Evolutionary conservation across 2,113 vertebrate genomes (phyloP).

Genomic region (Misgurnus anguillicaudatus): DNA sequence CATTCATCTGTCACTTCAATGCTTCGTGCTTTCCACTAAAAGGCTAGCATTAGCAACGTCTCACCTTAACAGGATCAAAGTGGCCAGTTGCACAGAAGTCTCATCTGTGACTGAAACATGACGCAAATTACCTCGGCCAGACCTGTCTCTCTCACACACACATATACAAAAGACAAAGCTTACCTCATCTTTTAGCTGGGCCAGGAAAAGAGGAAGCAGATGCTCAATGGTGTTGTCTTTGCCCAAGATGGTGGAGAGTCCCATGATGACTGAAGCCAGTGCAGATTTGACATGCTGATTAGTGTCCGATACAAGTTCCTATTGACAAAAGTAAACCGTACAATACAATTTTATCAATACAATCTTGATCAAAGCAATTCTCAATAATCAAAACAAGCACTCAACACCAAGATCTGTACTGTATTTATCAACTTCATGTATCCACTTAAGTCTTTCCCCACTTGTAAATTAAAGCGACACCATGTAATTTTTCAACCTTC

Average conservation of each 20-base stretch:
- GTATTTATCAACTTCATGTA: no score
- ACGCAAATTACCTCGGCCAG: conserved; percentile 38
- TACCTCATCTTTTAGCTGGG: conserved; percentile 93
- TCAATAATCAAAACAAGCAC: neutral
- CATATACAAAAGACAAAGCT: conserved; percentile 23
- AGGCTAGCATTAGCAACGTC: conserved; percentile 38
- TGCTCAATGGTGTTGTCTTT: conserved; percentile 93
- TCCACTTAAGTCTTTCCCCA: no score
- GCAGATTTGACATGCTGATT: conserved; percentile 93
- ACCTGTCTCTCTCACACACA: conserved; percentile 9
- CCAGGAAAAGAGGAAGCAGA: conserved; percentile 88
- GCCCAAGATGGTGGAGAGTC: conserved; percentile 87
- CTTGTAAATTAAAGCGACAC: no score
- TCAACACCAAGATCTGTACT: no score
- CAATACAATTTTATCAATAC: neutral
- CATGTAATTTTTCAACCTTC: no score
- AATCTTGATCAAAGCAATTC: neutral
- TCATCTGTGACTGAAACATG: conserved; percentile 40
- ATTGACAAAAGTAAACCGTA: conserved; percentile 18
- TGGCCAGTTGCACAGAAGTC: conserved; percentile 28
- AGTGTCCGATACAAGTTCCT: conserved; percentile 91
- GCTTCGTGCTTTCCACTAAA: conserved; percentile 40
- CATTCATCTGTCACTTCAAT: conserved; percentile 53
- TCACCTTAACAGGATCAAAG: conserved; percentile 48
- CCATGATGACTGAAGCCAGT: conserved; percentile 91